Percentiles rank a stretch among this genome's conserved stretches.
These are phyloP conservation scores for Gymnocheta viridis DNA, from an alignment of 2,888 invertebrate species.

Conservation along the genomic window DNA sequence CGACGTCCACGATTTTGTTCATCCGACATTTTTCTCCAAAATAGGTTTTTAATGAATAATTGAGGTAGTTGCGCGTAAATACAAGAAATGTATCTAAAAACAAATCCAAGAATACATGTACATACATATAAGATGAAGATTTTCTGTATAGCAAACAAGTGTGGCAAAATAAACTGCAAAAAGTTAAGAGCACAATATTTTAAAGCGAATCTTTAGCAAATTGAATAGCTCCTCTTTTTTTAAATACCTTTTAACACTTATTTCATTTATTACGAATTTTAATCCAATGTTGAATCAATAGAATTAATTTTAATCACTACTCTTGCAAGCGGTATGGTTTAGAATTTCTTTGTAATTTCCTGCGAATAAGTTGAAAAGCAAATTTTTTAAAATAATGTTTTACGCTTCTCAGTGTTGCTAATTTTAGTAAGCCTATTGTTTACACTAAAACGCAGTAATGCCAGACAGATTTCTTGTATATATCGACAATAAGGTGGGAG, in stretches of 20 bases:
- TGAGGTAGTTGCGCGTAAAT: neutral
- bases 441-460: too few species aligned
- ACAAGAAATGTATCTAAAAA: neutral
- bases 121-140: too few species aligned
- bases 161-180: neutral
- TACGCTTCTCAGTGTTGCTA: neutral
- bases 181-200: neutral
- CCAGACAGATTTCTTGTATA: too few species aligned
- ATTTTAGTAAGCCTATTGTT: too few species aligned
- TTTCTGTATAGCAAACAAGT: neutral
- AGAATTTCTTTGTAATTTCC: neutral
- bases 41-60: neutral
- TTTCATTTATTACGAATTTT: neutral
- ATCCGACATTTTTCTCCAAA: slow-evolving; percentile 70
- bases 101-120: neutral
- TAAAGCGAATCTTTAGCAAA: neutral
- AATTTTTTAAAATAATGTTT: neutral
- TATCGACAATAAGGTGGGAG: too few species aligned
- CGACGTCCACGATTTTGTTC: slow-evolving; percentile 72
- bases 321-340: too few species aligned
- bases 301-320: too few species aligned
- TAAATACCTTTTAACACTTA: neutral
- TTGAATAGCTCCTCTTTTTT: neutral
- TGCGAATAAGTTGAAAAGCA: neutral
- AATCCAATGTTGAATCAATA: neutral